phyloP scores from a whole-genome alignment of 2,888 invertebrate species.

The Helobdella robusta region DNA sequence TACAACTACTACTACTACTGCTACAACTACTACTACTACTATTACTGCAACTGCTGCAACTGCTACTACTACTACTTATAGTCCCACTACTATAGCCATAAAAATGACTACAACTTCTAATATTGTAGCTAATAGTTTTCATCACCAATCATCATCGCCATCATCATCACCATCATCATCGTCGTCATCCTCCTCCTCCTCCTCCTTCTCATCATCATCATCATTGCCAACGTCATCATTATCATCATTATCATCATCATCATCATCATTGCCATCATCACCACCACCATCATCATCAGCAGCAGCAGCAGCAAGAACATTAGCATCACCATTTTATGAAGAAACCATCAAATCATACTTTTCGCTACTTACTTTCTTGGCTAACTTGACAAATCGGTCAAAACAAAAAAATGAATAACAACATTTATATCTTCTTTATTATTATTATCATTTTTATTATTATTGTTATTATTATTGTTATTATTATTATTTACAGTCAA shows the following conservation, averaged over 20 bases:
- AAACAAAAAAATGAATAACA: too few relatives aligned
- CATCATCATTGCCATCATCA: constrained; percentile 12
- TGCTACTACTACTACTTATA: constrained; percentile 10
- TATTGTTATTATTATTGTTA: constrained; percentile 3
- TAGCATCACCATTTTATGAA: constrained; percentile 8
- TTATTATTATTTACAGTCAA: neutral
- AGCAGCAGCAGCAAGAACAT: too few relatives aligned
- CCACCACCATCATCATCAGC: too few relatives aligned
- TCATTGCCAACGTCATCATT: constrained; percentile 6
- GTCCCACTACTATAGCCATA: neutral
- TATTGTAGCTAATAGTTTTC: neutral
- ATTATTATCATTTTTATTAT: too few relatives aligned
- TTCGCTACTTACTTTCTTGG: too few relatives aligned
- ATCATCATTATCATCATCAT: constrained; percentile 20
- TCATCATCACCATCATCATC: constrained; percentile 4
- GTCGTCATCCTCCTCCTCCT: too few relatives aligned
- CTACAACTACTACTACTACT: constrained; percentile 19
- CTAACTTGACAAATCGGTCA: too few relatives aligned
- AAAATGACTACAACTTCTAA: constrained; percentile 10
- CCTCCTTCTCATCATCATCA: too few relatives aligned
- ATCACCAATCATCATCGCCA: neutral
- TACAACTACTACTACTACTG: constrained; percentile 25
- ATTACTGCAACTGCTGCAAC: constrained; percentile 14
- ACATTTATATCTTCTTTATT: too few relatives aligned
- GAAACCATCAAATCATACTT: neutral